Conservation (phyloP, 2,888 invertebrate genomes). For the Selenia dentaria region DNA sequence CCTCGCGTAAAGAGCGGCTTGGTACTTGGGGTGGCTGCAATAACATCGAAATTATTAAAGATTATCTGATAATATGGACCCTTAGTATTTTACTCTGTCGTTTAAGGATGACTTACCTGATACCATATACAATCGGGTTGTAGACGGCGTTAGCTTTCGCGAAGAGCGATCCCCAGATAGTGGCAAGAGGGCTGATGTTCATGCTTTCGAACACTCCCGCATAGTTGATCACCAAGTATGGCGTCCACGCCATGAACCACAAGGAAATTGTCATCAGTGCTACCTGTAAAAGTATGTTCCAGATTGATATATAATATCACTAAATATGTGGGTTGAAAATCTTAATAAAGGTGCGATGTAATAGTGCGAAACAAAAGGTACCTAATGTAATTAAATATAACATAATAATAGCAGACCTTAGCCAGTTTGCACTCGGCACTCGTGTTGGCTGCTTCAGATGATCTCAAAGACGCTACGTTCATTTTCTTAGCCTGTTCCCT, state of each 20-base stretch:
- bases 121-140: constrained; percentile 96
- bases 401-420: constrained; percentile 87
- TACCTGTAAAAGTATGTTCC: constrained; percentile 75
- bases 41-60: constrained; percentile 30
- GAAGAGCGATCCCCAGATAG: constrained; percentile 95
- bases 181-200: constrained; percentile 90
- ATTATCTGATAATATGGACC: too few relatives aligned
- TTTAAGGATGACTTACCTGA: constrained; percentile 85
- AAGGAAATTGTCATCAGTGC: constrained; percentile 95
- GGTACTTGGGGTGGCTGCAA: constrained; percentile 91
- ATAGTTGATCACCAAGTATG: constrained; percentile 93
- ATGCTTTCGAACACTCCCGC: constrained; percentile 91
- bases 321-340: not conserved
- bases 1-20: constrained; percentile 89
- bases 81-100: too few relatives aligned
- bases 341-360: too few relatives aligned
- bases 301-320: too few relatives aligned
- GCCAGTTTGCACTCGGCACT: constrained; percentile 95
- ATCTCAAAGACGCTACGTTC: constrained; percentile 95
- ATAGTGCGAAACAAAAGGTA: too few relatives aligned
- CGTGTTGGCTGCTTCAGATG: constrained; percentile 90
- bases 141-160: constrained; percentile 96
- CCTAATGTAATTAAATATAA: too few relatives aligned
- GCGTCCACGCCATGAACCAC: constrained; percentile 97
- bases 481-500: constrained; percentile 96